phyloP scores from a whole-genome alignment of 2,888 invertebrate species.

The Mythimna impura region DNA sequence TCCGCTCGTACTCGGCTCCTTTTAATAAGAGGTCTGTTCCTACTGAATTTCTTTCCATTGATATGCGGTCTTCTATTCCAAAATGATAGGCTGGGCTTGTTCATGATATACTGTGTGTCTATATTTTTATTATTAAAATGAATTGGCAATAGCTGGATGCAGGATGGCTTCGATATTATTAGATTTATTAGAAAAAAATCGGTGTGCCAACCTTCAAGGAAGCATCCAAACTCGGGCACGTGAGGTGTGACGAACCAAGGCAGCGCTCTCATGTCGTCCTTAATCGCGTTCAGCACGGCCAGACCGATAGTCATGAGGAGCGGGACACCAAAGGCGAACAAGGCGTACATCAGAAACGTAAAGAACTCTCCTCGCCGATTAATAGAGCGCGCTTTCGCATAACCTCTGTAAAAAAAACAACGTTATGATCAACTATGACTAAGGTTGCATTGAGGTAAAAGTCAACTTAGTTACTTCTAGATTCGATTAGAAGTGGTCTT shows the following conservation, averaged over 20 bases:
- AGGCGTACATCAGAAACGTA: constrained; percentile 82
- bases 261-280: constrained; percentile 62
- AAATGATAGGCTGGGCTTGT: too few relatives aligned
- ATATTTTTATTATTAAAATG: too few relatives aligned
- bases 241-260: constrained; percentile 82
- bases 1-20: too few relatives aligned
- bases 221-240: constrained; percentile 75
- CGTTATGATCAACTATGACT: background rate
- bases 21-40: too few relatives aligned
- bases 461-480: too few relatives aligned
- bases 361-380: constrained; percentile 82
- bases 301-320: constrained; percentile 73
- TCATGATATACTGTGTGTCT: too few relatives aligned
- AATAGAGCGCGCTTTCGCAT: constrained; percentile 83
- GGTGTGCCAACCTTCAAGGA: constrained; percentile 76
- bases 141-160: too few relatives aligned
- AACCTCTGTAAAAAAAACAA: constrained; percentile 75
- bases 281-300: constrained; percentile 64
- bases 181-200: background rate
- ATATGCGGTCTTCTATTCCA: too few relatives aligned
- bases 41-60: too few relatives aligned
- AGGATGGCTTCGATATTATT: too few relatives aligned
- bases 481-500: background rate
- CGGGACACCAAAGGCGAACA: constrained; percentile 82
- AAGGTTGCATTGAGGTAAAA: background rate